These are phyloP conservation scores for Orgyia antiqua DNA, from an alignment of 2,888 invertebrate species.

Conservation along the genomic window DNA sequence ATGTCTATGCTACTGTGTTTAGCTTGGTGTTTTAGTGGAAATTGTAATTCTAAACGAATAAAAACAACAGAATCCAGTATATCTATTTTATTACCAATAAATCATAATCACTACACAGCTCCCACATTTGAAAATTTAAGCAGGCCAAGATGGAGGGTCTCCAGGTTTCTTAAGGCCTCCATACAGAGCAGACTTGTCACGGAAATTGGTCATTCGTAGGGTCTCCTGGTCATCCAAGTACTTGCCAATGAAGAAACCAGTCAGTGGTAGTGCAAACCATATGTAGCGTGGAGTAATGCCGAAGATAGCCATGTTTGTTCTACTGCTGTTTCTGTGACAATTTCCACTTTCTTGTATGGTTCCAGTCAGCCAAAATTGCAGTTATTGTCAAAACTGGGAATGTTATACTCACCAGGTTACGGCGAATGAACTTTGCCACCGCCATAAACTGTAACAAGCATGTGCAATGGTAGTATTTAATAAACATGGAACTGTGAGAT, in stretches of 20 bases:
- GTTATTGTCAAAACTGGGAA: constrained; percentile 80
- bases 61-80: constrained; percentile 17
- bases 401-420: constrained; percentile 82
- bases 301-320: constrained; percentile 70
- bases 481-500: too few species aligned
- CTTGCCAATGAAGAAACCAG: constrained; percentile 79
- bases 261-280: constrained; percentile 71
- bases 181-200: constrained; percentile 89
- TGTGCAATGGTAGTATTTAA: too few species aligned
- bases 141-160: constrained; percentile 87
- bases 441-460: constrained; percentile 80
- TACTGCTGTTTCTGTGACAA: constrained; percentile 38
- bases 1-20: too few species aligned
- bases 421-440: constrained; percentile 67
- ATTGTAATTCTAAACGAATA: constrained; percentile 4
- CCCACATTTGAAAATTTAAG: constrained; percentile 20
- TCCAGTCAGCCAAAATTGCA: constrained; percentile 85
- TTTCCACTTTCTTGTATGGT: constrained; percentile 86
- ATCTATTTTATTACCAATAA: constrained; percentile 23
- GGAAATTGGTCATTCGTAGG: constrained; percentile 82
- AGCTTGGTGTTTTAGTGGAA: not conserved
- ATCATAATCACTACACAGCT: constrained; percentile 6
- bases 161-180: constrained; percentile 81
- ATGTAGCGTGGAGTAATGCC: constrained; percentile 75
- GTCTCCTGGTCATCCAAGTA: constrained; percentile 84